Conservation (phyloP, 2,797 vertebrate species). For the Vespertilio murinus region DNA sequence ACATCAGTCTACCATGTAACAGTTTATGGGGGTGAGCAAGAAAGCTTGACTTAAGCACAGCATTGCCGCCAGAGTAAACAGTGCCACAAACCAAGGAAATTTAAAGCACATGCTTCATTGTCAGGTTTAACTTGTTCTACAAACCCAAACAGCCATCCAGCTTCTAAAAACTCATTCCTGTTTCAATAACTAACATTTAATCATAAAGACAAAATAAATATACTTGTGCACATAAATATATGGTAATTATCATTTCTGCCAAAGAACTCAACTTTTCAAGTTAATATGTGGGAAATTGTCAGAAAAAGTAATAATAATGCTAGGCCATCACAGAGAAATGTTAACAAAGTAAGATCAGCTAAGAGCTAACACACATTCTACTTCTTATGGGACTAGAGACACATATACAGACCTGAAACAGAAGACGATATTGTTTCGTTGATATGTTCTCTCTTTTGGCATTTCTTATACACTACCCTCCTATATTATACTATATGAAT, state of each 20-base stretch:
- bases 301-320: not conserved
- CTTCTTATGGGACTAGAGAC: not conserved
- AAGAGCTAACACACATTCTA: not conserved
- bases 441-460: not conserved
- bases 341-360: not conserved
- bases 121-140: slow-evolving; percentile 84
- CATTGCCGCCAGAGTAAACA: slow-evolving; percentile 85
- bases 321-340: not conserved
- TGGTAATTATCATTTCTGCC: slow-evolving; percentile 4
- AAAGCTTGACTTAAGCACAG: slow-evolving; percentile 79
- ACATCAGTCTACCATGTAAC: slow-evolving; percentile 83
- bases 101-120: slow-evolving; percentile 85
- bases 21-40: slow-evolving; percentile 78
- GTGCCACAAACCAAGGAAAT: slow-evolving; percentile 83
- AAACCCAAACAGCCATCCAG: slow-evolving; percentile 82
- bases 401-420: not conserved
- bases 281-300: not conserved
- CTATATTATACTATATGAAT: not conserved
- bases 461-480: not conserved
- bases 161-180: slow-evolving; percentile 81
- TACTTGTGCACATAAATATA: slow-evolving; percentile 27
- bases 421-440: not conserved
- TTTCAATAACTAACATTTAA: slow-evolving; percentile 78
- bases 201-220: slow-evolving; percentile 73
- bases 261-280: slow-evolving; percentile 4